Conservation (phyloP, 1,140 invertebrate species). For the Philopotamus ludificatus region DNA sequence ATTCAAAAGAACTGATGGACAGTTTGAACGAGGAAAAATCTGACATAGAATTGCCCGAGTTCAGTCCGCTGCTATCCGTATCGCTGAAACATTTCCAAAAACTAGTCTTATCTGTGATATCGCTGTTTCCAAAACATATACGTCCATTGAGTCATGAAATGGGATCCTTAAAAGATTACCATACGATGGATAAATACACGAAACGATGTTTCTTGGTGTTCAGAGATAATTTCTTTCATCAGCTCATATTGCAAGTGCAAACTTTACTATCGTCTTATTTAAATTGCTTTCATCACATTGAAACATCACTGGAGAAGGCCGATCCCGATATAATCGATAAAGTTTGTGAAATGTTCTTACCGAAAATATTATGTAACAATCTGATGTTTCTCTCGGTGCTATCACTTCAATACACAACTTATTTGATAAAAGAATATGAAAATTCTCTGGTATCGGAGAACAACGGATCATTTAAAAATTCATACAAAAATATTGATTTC, state of each 20-base stretch:
- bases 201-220: conserved; percentile 54
- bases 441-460: conserved; percentile 42
- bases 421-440: conserved; percentile 53
- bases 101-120: conserved; percentile 47
- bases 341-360: conserved; percentile 48
- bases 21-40: conserved; percentile 42
- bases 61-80: conserved; percentile 48
- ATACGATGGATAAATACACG: conserved; percentile 54
- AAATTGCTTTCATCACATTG: conserved; percentile 45
- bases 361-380: conserved; percentile 46
- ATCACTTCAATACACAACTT: conserved; percentile 54
- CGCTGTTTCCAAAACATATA: conserved; percentile 53
- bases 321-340: conserved; percentile 52
- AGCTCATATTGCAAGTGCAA: conserved; percentile 50
- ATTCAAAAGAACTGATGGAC: conserved; percentile 44
- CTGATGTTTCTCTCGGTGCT: conserved; percentile 52
- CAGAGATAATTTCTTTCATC: conserved; percentile 53
- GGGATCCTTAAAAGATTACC: conserved; percentile 49
- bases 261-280: conserved; percentile 49
- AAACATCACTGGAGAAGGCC: conserved; percentile 45
- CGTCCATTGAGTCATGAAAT: conserved; percentile 54
- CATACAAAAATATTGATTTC: conserved; percentile 23
- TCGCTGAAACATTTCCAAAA: conserved; percentile 47
- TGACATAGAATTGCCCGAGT: conserved; percentile 48
- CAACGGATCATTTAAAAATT: conserved; percentile 47